Evolutionary conservation across 2,888 invertebrate genomes (phyloP).

Genomic region (Tethea ocularis): DNA sequence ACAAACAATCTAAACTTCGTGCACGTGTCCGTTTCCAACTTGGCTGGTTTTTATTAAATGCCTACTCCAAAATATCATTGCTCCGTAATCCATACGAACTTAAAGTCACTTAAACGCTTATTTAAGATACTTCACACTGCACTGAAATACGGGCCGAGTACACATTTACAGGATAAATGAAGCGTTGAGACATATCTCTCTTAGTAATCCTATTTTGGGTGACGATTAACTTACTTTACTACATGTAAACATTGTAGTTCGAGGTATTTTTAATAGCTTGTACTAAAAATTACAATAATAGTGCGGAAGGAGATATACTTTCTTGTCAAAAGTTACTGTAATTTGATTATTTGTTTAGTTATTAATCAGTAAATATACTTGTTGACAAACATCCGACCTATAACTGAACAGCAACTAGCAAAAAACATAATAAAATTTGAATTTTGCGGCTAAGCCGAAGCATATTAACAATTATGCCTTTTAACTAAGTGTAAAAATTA

Average conservation of each 20-base stretch:
- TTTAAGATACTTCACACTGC: conserved; percentile 60
- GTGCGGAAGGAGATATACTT: too few species aligned
- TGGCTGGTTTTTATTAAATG: background rate
- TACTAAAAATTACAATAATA: too few species aligned
- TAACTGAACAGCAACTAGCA: too few species aligned
- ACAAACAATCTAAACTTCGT: too few species aligned
- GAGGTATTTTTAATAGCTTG: background rate
- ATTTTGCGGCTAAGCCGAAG: too few species aligned
- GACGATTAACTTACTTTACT: conserved; percentile 29
- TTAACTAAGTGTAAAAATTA: background rate
- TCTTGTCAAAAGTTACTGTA: too few species aligned
- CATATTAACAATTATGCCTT: too few species aligned
- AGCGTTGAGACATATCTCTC: conserved; percentile 27
- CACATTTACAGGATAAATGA: conserved; percentile 47
- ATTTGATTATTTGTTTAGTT: too few species aligned
- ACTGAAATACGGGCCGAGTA: conserved; percentile 47
- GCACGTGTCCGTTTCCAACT: too few species aligned
- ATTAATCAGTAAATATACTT: too few species aligned
- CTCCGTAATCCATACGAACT: conserved; percentile 42
- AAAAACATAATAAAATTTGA: too few species aligned
- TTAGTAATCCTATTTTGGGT: conserved; percentile 38
- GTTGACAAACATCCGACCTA: too few species aligned
- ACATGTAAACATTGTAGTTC: conserved; percentile 6
- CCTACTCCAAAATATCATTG: conserved; percentile 24
- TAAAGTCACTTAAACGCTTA: conserved; percentile 57